These are phyloP conservation scores for Lordiphosa mommai DNA, from an alignment of 1,140 invertebrate genomes.

Conservation along the genomic window DNA sequence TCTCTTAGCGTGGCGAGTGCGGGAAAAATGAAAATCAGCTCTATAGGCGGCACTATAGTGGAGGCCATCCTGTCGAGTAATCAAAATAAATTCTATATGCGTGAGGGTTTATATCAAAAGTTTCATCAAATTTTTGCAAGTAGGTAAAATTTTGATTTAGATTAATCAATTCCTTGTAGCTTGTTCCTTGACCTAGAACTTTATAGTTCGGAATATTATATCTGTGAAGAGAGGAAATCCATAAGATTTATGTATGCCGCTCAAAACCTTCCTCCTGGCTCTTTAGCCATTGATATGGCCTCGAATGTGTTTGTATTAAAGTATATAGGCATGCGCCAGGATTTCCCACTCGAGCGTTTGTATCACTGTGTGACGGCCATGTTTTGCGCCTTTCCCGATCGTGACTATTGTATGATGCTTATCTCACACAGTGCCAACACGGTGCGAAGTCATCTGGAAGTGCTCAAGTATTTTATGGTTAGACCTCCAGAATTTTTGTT, in stretches of 20 bases:
- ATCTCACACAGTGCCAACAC: conserved; percentile 1
- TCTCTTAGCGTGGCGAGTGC: conserved; percentile 36
- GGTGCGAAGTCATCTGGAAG: conserved; percentile 16
- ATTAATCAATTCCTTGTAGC: background rate
- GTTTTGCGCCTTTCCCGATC: conserved; percentile 59
- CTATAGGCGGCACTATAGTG: conserved; percentile 8
- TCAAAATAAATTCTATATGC: conserved; percentile 22
- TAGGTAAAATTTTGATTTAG: conserved; percentile 5
- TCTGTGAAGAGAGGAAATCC: background rate
- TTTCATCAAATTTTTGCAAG: conserved; percentile 37
- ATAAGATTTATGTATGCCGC: conserved; percentile 24
- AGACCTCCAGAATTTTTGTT: background rate
- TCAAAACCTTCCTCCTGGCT: background rate
- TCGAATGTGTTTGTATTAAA: conserved; percentile 58
- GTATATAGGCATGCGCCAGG: conserved; percentile 18
- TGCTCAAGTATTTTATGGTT: conserved; percentile 59
- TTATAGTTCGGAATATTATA: conserved; percentile 23
- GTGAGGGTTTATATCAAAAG: conserved; percentile 31
- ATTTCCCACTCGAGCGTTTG: conserved; percentile 35
- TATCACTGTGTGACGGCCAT: conserved; percentile 34
- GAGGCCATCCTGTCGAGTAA: background rate
- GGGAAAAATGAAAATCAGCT: conserved; percentile 29
- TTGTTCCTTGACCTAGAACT: conserved; percentile 17
- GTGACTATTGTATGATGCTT: conserved; percentile 60
- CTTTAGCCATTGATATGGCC: background rate